Evolutionary conservation across 1,140 invertebrate species (phyloP), one percentile per base, ranked within the genome.

Genomic region (Lethrus apterus): DNA sequence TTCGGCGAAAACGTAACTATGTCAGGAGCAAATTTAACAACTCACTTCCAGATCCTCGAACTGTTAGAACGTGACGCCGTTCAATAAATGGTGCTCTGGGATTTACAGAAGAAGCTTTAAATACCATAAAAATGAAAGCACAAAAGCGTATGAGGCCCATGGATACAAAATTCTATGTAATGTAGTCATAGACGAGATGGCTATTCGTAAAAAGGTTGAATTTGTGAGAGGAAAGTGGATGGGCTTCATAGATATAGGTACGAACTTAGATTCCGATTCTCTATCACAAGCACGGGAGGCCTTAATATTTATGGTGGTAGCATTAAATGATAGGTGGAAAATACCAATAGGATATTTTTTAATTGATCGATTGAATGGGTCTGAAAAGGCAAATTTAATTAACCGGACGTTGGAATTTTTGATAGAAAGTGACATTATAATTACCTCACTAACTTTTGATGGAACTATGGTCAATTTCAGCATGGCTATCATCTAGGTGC

Each of bases 11-110:
- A 29, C 26, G 9, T 32, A 44, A 31, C 2, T 44, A 44, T 44
- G 26, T 44, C 7, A 4, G 42, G 10, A 5, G 31, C 17, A 15
- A 3, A 49, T 66, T 66, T 51, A 50, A 58, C 43, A 55, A 49
- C 35, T 44, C 26, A 17, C 49, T 67, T 41, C 68, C 68, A 34
- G 63, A 69, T 59, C 59, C 58, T 7, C 50, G 48, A 18, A 69
- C 63, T 2, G 43, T 71, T 17, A 47, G 40, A n/a, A 62, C 56
- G 30, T 71, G 66, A 66, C 69, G 70, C 48, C 18, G 44, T 32
- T 52, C 43, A 20, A 56, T 64, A 10, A 51, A 67, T 50, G 64
- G 60, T 11, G 41, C 50, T 26, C 65, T 65, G 36, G 66, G 66
- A 4, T 68, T 69, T 48, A 65, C 56, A 9, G 33, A 51, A 51